Evolutionary conservation across 2,113 vertebrate genomes (phyloP).

Genomic region (Arizona elegans): DNA sequence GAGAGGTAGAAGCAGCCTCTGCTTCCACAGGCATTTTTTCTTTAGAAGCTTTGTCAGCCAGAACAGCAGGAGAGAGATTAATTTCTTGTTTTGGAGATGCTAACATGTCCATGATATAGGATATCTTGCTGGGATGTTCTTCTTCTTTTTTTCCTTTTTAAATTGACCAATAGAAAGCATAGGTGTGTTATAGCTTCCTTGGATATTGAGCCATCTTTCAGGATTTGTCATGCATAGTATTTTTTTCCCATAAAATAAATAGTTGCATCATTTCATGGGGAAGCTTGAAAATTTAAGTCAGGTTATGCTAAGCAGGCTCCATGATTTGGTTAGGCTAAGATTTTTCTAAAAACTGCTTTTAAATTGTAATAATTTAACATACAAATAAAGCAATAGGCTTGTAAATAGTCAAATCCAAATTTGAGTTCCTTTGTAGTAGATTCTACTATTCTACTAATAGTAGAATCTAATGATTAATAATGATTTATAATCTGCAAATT

Average conservation of each 20-base stretch:
- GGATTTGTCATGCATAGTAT: background rate
- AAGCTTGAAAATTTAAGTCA: background rate
- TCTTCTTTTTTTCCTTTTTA: background rate
- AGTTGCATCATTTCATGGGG: background rate
- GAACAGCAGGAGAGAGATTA: conserved; percentile 4
- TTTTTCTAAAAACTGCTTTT: background rate
- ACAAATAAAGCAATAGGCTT: background rate
- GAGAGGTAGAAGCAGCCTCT: conserved; percentile 1
- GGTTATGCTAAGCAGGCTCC: background rate
- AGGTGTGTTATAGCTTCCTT: background rate
- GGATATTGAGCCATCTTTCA: background rate
- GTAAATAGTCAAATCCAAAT: background rate
- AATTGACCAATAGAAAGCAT: background rate
- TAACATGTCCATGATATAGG: background rate
- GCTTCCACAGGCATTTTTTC: background rate
- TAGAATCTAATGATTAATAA: background rate
- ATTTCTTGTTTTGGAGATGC: conserved; percentile 11
- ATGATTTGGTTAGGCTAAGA: background rate
- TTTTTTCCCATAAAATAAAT: background rate
- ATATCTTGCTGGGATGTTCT: background rate
- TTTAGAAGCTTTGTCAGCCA: background rate
- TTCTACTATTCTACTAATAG: background rate
- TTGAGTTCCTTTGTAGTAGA: background rate
- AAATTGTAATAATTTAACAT: background rate
- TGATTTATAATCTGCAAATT: background rate